Percentiles rank a stretch among this genome's conserved stretches.
Conservation (phyloP, 2,797 vertebrate genomes). For the Acanthopagrus latus region DNA sequence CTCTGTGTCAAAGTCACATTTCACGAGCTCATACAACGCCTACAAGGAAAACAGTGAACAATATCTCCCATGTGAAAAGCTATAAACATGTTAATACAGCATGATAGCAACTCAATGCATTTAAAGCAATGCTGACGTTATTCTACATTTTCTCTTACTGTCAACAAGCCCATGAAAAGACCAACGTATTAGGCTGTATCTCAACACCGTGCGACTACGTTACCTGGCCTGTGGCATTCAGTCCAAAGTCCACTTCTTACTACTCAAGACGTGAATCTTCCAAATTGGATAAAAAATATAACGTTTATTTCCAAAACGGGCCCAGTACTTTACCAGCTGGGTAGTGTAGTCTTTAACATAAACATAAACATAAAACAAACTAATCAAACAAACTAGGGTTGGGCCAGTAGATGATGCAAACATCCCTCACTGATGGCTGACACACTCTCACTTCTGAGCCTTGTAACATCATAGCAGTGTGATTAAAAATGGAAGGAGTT, state of each 20-base stretch:
- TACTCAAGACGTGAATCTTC: not conserved
- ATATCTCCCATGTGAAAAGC: not conserved
- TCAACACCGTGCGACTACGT: not conserved
- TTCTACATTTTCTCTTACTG: not conserved
- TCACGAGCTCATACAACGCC: conserved; percentile 97
- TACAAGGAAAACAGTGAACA: conserved; percentile 62
- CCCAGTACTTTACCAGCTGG: not conserved
- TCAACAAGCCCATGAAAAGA: conserved; percentile 1
- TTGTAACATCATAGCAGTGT: no score
- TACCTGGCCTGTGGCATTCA: not conserved
- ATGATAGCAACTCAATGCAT: not conserved
- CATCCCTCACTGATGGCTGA: no score
- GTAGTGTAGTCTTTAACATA: not conserved
- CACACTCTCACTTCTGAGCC: no score
- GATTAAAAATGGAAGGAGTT: no score
- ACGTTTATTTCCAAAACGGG: not conserved
- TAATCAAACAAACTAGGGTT: not conserved
- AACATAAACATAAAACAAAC: no score
- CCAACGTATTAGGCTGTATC: not conserved
- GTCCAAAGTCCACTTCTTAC: not conserved
- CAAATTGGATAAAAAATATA: not conserved
- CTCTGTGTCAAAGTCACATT: conserved; percentile 96
- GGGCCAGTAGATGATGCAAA: no score
- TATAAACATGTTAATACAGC: not conserved
- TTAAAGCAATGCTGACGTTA: not conserved